phyloP scores from a whole-genome alignment of 2,113 vertebrate genomes.

The Bungarus multicinctus region DNA sequence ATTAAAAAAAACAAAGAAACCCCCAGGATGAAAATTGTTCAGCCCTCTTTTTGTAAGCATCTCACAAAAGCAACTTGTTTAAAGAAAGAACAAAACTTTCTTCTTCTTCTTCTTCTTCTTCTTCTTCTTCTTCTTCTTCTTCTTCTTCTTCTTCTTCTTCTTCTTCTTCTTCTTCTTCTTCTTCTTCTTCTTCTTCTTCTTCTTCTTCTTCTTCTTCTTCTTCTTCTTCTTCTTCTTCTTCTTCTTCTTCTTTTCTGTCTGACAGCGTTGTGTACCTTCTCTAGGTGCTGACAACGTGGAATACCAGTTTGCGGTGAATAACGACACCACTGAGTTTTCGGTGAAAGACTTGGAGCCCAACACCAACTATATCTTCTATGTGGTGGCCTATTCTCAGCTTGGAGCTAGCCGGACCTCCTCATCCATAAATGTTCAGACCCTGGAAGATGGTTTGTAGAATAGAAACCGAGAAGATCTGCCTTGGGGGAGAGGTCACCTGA shows the following conservation, averaged over 20 bases:
- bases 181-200: neutral
- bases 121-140: neutral
- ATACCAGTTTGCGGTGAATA: constrained; percentile 96
- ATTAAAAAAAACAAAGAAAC: neutral
- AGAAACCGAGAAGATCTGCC: neutral
- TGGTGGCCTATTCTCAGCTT: constrained; percentile 92
- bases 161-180: neutral
- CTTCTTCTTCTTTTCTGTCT: neutral
- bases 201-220: neutral
- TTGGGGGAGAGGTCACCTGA: neutral
- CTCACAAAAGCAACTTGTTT: neutral
- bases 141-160: neutral
- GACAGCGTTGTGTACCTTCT: constrained; percentile 39
- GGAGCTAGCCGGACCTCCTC: constrained; percentile 89
- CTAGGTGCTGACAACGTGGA: constrained; percentile 86
- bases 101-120: neutral
- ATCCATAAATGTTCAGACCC: constrained; percentile 81
- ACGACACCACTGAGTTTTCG: constrained; percentile 91
- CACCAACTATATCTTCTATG: constrained; percentile 91
- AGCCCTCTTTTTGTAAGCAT: neutral
- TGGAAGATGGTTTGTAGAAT: constrained; percentile 86
- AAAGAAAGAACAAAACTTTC: constrained; percentile 5
- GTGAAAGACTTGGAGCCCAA: constrained; percentile 91
- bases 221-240: neutral
- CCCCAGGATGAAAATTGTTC: neutral